Evolutionary conservation across 2,888 invertebrate genomes (phyloP).

Genomic region (Apocheima hispidaria): DNA sequence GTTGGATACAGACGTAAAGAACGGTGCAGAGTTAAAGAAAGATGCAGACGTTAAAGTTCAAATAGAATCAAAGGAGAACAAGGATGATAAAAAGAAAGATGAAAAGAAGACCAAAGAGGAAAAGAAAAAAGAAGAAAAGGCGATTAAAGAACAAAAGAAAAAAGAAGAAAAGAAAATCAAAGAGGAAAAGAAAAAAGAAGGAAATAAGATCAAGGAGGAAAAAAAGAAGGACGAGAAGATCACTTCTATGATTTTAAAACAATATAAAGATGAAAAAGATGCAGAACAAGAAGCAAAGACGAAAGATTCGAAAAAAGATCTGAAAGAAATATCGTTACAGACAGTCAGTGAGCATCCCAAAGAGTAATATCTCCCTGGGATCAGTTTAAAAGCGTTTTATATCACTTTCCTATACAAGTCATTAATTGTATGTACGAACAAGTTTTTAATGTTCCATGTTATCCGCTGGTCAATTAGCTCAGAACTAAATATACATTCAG

Average conservation of each 20-base stretch:
- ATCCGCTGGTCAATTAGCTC: conserved; percentile 52
- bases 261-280: conserved; percentile 13
- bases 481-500: conserved; percentile 50
- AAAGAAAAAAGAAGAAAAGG: conserved; percentile 28
- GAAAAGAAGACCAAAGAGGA: conserved; percentile 15
- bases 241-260: conserved; percentile 5
- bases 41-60: conserved; percentile 12
- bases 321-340: conserved; percentile 38
- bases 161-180: conserved; percentile 14
- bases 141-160: conserved; percentile 10
- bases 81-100: conserved; percentile 5
- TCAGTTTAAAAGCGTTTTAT: neutral
- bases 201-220: conserved; percentile 23
- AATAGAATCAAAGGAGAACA: conserved; percentile 9
- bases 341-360: conserved; percentile 50
- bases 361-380: conserved; percentile 29
- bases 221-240: conserved; percentile 5
- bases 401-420: neutral
- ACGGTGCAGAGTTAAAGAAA: neutral
- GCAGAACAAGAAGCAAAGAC: conserved; percentile 3
- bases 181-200: conserved; percentile 18
- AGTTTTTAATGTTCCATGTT: conserved; percentile 32
- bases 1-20: neutral
- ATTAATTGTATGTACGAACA: neutral
- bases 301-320: conserved; percentile 28